Conservation (phyloP, 1,140 invertebrate species). For the Calephelis virginiensis region DNA sequence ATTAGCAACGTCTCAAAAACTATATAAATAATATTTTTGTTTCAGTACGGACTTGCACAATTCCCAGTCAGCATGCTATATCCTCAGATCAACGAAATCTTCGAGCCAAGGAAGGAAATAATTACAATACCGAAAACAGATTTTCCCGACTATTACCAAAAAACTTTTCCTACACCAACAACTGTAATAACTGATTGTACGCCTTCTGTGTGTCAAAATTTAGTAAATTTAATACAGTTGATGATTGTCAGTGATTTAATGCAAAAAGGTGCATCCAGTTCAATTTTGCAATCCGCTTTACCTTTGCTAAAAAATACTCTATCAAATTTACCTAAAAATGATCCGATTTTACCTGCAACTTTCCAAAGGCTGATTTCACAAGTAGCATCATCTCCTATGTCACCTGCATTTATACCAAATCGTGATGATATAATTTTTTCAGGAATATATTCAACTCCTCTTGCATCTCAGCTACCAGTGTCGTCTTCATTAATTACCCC, state of each 20-base stretch:
- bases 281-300: constrained; percentile 41
- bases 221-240: constrained; percentile 56
- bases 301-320: constrained; percentile 51
- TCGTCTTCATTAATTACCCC: not conserved
- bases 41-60: constrained; percentile 16
- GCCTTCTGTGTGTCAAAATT: constrained; percentile 55
- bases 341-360: constrained; percentile 17
- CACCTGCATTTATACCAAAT: not conserved
- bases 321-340: constrained; percentile 41
- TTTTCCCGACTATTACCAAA: constrained; percentile 14
- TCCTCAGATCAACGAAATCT: constrained; percentile 12
- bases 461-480: not conserved
- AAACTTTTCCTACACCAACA: constrained; percentile 26
- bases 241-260: constrained; percentile 62
- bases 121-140: constrained; percentile 21
- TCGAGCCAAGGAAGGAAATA: constrained; percentile 21
- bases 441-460: not conserved
- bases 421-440: not conserved
- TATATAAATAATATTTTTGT: not conserved
- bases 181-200: constrained; percentile 61
- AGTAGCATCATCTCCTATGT: not conserved
- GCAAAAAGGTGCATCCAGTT: constrained; percentile 41
- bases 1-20: not conserved
- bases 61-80: not conserved
- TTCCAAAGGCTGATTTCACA: not conserved